A percentile compares a stretch with the other conserved stretches of the same genome.
Conservation (phyloP, 2,888 invertebrate species). For the Synergus gifuensis region DNA sequence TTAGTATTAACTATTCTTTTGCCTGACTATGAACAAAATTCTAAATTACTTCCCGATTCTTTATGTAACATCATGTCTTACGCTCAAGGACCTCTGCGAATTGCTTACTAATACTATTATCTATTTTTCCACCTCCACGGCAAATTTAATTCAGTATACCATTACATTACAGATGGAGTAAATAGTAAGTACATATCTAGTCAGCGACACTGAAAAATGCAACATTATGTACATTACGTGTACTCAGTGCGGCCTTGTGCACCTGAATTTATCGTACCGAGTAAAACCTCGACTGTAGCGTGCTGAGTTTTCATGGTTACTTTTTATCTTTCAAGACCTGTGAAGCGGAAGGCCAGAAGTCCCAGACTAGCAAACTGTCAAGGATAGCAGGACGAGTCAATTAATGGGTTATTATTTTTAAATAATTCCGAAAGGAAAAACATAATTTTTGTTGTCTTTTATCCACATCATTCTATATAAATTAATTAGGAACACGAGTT, state of each 20-base stretch:
- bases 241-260: constrained; percentile 63
- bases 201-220: constrained; percentile 45
- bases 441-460: constrained; percentile 1
- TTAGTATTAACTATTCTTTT: not conserved
- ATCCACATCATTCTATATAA: too few species aligned
- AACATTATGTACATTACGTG: constrained; percentile 60
- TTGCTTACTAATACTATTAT: constrained; percentile 41
- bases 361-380: constrained; percentile 59
- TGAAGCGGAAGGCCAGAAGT: constrained; percentile 60
- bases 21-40: constrained; percentile 27
- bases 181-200: constrained; percentile 11
- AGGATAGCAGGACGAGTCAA: constrained; percentile 55
- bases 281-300: constrained; percentile 59
- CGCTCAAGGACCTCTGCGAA: constrained; percentile 56
- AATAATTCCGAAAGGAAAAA: constrained; percentile 8
- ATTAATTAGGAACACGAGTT: too few species aligned
- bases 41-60: constrained; percentile 58
- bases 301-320: constrained; percentile 51
- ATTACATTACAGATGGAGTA: constrained; percentile 2
- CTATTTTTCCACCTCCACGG: constrained; percentile 23
- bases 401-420: constrained; percentile 39
- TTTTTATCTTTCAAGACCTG: constrained; percentile 54
- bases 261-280: constrained; percentile 69
- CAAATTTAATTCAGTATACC: not conserved
- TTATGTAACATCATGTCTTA: constrained; percentile 59